Base-by-base conservation (phyloP, 2,113 vertebrate species). In the Platysteira castanea region DNA sequence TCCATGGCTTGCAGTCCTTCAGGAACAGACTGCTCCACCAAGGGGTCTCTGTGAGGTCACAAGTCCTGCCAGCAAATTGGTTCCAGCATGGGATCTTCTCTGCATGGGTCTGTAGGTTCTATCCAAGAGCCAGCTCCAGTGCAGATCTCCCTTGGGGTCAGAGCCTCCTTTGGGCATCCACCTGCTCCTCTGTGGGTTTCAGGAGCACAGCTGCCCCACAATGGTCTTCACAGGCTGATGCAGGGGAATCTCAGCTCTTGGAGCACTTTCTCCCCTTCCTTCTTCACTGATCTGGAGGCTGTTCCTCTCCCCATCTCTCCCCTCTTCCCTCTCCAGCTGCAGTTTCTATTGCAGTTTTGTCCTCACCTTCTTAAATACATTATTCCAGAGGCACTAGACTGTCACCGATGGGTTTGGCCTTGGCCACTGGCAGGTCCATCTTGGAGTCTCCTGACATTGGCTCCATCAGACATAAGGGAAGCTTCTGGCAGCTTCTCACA, bases 21-120 rank as follows among this genome's bases (percentile, higher is more conserved):
- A 54, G 68, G 26, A 73, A 9, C 27, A 63, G 21, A 13, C 5
- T 26, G 16, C 14, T 74, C 39, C n/a, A 27, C 2, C 13, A 13
- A 0, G 0, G 16, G 13, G 11, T 75, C 35, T 16, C 13, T 21
- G 2, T 2, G 12, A 10, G 23, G 13, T 56, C 52, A 42, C 15
- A 41, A 41, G 3, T 65, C 12, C 60, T 57, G 24, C 24, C 35
- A 59, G 35, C 13, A 42, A 26, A 31, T 57, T 39, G 30, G 4
- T 30, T 42, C 24, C 83, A 64, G n/a, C 12, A n/a, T 41, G 28
- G n/a, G 4, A 20, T 26, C 16, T 8, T 9, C 20, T 49, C 46
- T 52, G 27, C 14, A 12, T 7, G 37, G 37, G 11, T 35, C 21
- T n/a, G 33, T 4, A 33, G 33, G 27, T 46, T 10, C 13, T 17